Evolutionary conservation across 1,140 invertebrate species (phyloP).

Genomic region (Papilio polytes): DNA sequence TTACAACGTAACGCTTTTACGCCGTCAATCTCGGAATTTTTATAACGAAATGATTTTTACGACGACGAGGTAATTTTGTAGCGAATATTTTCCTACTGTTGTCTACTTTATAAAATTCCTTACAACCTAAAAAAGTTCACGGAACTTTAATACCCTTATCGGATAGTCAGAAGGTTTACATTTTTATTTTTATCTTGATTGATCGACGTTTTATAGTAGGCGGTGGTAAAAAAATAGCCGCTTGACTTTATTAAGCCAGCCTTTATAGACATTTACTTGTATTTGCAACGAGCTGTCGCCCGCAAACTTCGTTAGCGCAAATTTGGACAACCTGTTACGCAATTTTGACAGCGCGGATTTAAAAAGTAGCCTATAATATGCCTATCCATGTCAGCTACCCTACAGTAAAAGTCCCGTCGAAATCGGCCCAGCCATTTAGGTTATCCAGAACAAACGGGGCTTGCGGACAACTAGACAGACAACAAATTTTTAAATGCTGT

Average conservation of each 20-base stretch:
- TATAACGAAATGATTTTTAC: conserved; percentile 16
- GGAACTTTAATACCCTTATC: conserved; percentile 1
- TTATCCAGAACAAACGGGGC: too few relatives aligned
- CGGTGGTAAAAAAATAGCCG: not conserved
- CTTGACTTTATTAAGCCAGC: not conserved
- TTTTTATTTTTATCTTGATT: not conserved
- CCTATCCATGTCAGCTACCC: too few relatives aligned
- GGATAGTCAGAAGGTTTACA: not conserved
- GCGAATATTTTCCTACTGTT: not conserved
- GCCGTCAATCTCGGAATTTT: conserved; percentile 22
- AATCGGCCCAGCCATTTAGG: too few relatives aligned
- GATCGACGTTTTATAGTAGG: not conserved
- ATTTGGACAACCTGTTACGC: too few relatives aligned
- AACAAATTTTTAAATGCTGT: too few relatives aligned
- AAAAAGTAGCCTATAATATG: too few relatives aligned
- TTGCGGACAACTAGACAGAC: too few relatives aligned
- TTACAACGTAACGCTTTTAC: conserved; percentile 26
- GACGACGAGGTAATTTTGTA: conserved; percentile 13
- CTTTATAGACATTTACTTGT: not conserved
- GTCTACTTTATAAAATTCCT: not conserved
- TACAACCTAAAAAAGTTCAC: conserved; percentile 1
- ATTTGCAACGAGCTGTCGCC: too few relatives aligned
- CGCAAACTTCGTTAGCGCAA: too few relatives aligned
- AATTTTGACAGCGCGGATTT: too few relatives aligned
- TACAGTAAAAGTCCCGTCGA: too few relatives aligned